These are phyloP conservation scores for Columba guinea DNA, from an alignment of 2,797 vertebrate species.

Conservation along the genomic window DNA sequence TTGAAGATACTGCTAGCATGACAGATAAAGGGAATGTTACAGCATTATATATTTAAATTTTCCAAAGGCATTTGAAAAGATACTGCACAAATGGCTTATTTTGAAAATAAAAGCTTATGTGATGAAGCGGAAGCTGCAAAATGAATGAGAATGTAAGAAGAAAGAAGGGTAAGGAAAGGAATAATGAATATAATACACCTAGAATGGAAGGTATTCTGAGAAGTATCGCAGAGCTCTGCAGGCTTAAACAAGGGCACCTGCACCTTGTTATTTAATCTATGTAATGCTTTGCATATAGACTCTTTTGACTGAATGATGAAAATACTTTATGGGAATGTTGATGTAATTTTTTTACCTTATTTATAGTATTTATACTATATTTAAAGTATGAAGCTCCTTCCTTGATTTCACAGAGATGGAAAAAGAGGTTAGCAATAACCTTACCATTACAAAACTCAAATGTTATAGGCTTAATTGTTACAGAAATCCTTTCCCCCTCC, in stretches of 20 bases:
- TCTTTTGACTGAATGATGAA: constrained; percentile 7
- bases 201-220: constrained; percentile 55
- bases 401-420: neutral
- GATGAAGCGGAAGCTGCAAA: constrained; percentile 23
- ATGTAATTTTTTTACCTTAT: neutral
- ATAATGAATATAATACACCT: constrained; percentile 52
- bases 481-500: neutral
- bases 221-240: constrained; percentile 31
- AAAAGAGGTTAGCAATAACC: neutral
- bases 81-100: constrained; percentile 56
- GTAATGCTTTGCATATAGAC: constrained; percentile 24
- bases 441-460: neutral
- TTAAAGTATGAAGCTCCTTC: neutral
- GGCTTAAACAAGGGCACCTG: constrained; percentile 5
- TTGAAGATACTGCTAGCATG: constrained; percentile 51
- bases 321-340: neutral
- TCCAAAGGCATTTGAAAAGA: constrained; percentile 54
- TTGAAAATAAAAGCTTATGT: constrained; percentile 65
- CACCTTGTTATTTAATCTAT: constrained; percentile 27
- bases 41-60: constrained; percentile 67
- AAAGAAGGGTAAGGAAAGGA: constrained; percentile 17
- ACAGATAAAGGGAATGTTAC: constrained; percentile 56
- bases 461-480: neutral
- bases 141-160: constrained; percentile 50
- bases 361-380: neutral